Evolutionary conservation across 2,797 vertebrate genomes (phyloP).

Genomic region (Gambelia wislizenii): DNA sequence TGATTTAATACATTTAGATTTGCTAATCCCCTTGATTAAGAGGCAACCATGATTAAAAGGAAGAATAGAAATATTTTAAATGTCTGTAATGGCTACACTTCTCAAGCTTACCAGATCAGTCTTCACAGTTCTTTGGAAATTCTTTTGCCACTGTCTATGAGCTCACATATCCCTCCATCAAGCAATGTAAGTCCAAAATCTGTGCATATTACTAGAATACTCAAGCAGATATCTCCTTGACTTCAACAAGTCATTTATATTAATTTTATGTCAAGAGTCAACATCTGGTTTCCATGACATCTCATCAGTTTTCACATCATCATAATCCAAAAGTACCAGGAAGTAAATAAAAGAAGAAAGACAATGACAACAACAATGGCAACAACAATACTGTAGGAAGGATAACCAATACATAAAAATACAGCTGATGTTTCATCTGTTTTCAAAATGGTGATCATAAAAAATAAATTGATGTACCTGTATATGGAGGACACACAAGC

Average conservation of each 20-base stretch:
- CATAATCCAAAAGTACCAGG: not conserved
- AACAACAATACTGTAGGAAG: not conserved
- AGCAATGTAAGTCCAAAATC: not conserved
- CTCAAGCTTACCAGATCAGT: not conserved
- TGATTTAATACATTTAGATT: not conserved
- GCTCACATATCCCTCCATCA: not conserved
- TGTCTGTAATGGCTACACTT: no score
- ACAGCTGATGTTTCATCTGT: not conserved
- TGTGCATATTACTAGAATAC: no score
- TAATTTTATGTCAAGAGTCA: not conserved
- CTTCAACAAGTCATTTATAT: not conserved
- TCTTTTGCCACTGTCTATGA: not conserved
- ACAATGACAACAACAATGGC: no score
- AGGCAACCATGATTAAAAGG: not conserved
- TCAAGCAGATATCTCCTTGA: not conserved
- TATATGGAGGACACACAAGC: not conserved
- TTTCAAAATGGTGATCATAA: not conserved
- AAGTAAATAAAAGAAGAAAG: not conserved
- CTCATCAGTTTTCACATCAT: not conserved
- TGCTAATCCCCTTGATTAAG: not conserved
- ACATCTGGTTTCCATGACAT: not conserved
- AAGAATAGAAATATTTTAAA: not conserved
- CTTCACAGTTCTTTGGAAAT: not conserved
- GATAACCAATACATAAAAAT: not conserved
- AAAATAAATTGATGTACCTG: not conserved